These are phyloP conservation scores for Elachura formosa DNA, from an alignment of 2,113 vertebrate species.

Conservation along the genomic window DNA sequence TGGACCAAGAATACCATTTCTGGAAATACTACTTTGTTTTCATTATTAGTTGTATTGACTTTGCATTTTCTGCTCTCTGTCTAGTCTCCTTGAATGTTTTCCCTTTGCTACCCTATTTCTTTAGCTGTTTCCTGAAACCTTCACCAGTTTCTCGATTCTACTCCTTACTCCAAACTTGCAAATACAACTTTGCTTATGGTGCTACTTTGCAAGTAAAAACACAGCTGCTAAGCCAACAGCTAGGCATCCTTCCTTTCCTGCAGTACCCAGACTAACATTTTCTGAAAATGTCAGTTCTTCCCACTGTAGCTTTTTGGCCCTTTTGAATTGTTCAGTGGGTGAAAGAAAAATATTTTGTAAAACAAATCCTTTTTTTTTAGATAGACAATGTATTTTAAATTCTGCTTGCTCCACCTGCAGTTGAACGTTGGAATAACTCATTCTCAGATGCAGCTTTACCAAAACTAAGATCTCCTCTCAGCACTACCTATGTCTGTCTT, in stretches of 20 bases:
- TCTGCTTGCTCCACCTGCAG: constrained; percentile 40
- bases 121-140: neutral
- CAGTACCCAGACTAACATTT: neutral
- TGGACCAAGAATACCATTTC: neutral
- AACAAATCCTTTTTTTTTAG: neutral
- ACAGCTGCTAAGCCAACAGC: neutral
- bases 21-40: neutral
- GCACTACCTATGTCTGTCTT: neutral
- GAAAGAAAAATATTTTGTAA: neutral
- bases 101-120: neutral
- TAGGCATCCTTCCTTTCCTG: neutral
- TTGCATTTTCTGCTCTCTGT: neutral
- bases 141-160: neutral
- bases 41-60: neutral
- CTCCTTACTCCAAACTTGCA: neutral
- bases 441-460: neutral
- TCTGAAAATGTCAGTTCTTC: neutral
- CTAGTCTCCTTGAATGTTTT: neutral
- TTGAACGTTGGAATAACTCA: neutral
- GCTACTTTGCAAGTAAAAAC: neutral
- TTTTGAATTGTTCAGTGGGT: neutral
- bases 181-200: neutral
- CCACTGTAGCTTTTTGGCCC: neutral
- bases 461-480: neutral
- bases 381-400: neutral